phyloP scores from a whole-genome alignment of 1,140 invertebrate species.

The Octopus sinensis region DNA sequence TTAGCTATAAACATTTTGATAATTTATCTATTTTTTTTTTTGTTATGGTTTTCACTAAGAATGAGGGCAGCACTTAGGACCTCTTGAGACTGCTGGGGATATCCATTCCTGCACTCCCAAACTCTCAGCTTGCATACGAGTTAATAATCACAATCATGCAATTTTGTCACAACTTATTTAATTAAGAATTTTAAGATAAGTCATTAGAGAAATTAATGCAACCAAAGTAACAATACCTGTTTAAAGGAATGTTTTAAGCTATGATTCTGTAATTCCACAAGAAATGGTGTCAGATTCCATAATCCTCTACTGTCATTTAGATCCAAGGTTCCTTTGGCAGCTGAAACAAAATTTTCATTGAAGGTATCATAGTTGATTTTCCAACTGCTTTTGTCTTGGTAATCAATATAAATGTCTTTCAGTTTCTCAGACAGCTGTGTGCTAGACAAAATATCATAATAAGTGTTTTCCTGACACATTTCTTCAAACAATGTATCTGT shows the following conservation, averaged over 20 bases:
- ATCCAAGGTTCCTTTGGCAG: slow-evolving; percentile 15
- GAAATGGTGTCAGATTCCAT: slow-evolving; percentile 50
- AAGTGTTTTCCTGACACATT: slow-evolving; percentile 12
- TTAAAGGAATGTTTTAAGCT: slow-evolving; percentile 22
- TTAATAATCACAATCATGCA: too few relatives aligned
- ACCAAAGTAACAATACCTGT: background rate
- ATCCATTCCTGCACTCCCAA: too few relatives aligned
- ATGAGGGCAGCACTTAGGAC: too few relatives aligned
- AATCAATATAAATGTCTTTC: slow-evolving; percentile 42
- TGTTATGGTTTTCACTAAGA: too few relatives aligned
- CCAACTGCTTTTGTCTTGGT: slow-evolving; percentile 43
- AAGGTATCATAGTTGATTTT: slow-evolving; percentile 46
- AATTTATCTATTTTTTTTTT: too few relatives aligned
- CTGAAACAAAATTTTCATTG: slow-evolving; percentile 46
- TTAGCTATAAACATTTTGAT: too few relatives aligned
- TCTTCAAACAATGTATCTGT: slow-evolving; percentile 17
- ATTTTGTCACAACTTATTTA: too few relatives aligned
- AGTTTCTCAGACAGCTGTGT: slow-evolving; percentile 31
- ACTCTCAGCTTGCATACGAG: too few relatives aligned
- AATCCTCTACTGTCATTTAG: slow-evolving; percentile 20
- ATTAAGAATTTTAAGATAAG: too few relatives aligned
- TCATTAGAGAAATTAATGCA: too few relatives aligned
- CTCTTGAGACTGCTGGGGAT: too few relatives aligned
- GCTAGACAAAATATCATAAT: too few relatives aligned
- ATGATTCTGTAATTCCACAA: slow-evolving; percentile 50